phyloP scores from a whole-genome alignment of 2,888 invertebrate genomes.

The Colostygia pectinataria region DNA sequence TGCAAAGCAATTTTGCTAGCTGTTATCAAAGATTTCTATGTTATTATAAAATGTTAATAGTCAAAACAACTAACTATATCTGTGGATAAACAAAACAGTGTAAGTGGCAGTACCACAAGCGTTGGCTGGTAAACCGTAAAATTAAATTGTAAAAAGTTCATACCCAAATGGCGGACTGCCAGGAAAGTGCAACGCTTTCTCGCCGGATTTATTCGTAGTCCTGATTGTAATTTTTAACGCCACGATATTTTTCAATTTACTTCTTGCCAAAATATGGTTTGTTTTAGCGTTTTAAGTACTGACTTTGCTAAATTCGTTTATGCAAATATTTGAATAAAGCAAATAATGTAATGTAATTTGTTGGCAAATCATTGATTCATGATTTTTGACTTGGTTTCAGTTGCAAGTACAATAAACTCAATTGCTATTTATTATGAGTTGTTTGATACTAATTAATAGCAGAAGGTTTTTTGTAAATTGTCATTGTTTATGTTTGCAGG shows the following conservation, averaged over 20 bases:
- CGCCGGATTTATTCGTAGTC: constrained; percentile 31
- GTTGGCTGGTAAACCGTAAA: constrained; percentile 30
- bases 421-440: too few species aligned
- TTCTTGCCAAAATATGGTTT: constrained; percentile 30
- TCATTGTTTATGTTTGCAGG: constrained; percentile 48
- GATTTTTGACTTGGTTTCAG: too few species aligned
- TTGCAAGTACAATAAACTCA: too few species aligned
- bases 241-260: constrained; percentile 39
- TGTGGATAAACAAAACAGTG: constrained; percentile 1
- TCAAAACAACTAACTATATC: neutral
- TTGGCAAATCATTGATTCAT: too few species aligned
- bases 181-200: constrained; percentile 31
- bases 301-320: constrained; percentile 3
- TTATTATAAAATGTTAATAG: too few species aligned
- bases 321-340: constrained; percentile 10
- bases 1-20: too few species aligned
- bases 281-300: constrained; percentile 25
- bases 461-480: neutral
- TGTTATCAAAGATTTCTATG: neutral
- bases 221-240: constrained; percentile 39
- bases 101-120: constrained; percentile 11
- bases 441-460: too few species aligned
- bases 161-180: constrained; percentile 35
- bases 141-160: constrained; percentile 37
- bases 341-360: neutral